Conservation (phyloP, 2,888 invertebrate species). For the Alsophila aescularia region DNA sequence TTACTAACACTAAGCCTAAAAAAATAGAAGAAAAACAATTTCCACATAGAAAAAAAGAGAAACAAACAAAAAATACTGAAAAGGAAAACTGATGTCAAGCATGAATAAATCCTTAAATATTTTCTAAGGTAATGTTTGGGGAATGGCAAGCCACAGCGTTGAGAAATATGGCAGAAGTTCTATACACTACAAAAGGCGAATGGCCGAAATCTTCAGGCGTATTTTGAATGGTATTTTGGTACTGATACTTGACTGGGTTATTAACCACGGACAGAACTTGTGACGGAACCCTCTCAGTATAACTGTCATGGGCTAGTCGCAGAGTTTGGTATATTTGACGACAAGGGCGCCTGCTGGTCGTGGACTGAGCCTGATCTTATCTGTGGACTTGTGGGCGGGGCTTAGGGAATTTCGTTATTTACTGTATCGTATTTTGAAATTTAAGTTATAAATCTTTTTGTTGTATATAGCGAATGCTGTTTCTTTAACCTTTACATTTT, state of each 20-base stretch:
- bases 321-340: conserved; percentile 42
- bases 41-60: conserved; percentile 1
- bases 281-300: conserved; percentile 60
- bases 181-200: conserved; percentile 3
- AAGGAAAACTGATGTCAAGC: neutral
- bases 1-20: neutral
- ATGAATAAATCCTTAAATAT: conserved; percentile 7
- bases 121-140: conserved; percentile 15
- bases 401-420: conserved; percentile 39
- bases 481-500: conserved; percentile 4
- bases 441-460: conserved; percentile 26
- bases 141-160: conserved; percentile 18
- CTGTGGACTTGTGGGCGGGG: conserved; percentile 40
- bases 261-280: conserved; percentile 40
- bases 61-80: neutral
- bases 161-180: conserved; percentile 23
- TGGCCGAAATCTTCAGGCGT: conserved; percentile 15
- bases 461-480: neutral
- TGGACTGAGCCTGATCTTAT: conserved; percentile 37
- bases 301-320: conserved; percentile 63
- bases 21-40: neutral
- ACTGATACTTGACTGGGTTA: conserved; percentile 36
- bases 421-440: conserved; percentile 7
- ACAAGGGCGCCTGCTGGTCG: conserved; percentile 43
- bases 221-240: conserved; percentile 27